Evolutionary conservation across 2,113 vertebrate genomes (phyloP), one percentile per base, ranked within the genome.

Genomic region (Labeo rohita): DNA sequence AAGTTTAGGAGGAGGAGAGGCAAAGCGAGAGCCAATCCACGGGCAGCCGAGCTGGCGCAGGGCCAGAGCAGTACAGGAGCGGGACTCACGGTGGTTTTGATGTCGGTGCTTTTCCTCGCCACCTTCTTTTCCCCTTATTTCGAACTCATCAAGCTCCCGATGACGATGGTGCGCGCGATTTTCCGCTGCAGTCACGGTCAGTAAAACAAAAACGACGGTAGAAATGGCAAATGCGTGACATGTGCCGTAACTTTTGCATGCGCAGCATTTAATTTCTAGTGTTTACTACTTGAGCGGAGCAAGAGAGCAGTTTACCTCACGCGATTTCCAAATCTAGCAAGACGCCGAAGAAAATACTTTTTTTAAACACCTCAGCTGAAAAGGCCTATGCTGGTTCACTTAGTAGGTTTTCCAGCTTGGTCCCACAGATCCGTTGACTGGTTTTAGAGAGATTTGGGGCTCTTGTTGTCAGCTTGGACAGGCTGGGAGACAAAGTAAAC

Each of bases 11-110:
- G 90, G 92, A 92, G 90, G 90, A 91, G 92, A 90, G 91, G 90
- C 84, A 74, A 88, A 91, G 89, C 89, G 89, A 82, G 87, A 92
- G 93, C 93, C 95, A 95, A 89, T 92, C 92, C 92, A 90, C 91
- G 90, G 88, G 88, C 88, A 80, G 91, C 90, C 87, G 90, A 85
- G 2, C 84, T 93, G 94, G 92, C 92, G 1, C 45, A 6, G 8
- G 82, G 91, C 93, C 92, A 91, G 92, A 66, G 89, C 90, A 91
- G 93, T 80, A 91, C 92, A 93, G 91, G 84, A 93, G 92, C 90
- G 87, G 84, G 90, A 90, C 92, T 91, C 79, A 92, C 88, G 92
- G 92, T 90, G 92, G 86, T 91, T 92, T 92, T 90, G 92, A 93
- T 93, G 90, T 93, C 87, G 91, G 89, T 90, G 89, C 77, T 86